Conservation (phyloP, 2,113 vertebrate species). For the Morone saxatilis region DNA sequence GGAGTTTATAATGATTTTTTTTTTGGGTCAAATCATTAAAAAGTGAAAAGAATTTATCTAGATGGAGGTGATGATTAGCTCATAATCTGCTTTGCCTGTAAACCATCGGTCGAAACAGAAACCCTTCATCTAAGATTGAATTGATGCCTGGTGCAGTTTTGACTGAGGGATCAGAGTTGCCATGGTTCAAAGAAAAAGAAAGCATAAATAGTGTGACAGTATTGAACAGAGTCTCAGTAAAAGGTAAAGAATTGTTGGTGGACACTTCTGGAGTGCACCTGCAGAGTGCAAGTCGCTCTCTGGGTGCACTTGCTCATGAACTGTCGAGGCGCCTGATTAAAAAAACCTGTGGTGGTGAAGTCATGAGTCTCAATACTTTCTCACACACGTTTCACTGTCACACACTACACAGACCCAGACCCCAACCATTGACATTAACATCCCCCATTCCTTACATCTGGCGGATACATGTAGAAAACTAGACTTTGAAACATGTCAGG, state of each 20-base stretch:
- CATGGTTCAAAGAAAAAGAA: slow-evolving; percentile 20
- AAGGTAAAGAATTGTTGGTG: slow-evolving; percentile 37
- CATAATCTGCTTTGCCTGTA: slow-evolving; percentile 11
- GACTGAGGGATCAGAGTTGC: slow-evolving; percentile 69
- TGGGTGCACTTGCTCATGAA: slow-evolving; percentile 28
- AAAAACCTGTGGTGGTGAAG: slow-evolving; percentile 39
- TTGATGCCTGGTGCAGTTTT: slow-evolving; percentile 39
- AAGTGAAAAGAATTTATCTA: slow-evolving; percentile 2
- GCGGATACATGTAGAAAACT: slow-evolving; percentile 68
- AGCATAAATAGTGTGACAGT: slow-evolving; percentile 26
- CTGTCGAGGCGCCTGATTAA: slow-evolving; percentile 23
- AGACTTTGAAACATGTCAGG: slow-evolving; percentile 61
- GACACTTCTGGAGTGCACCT: slow-evolving; percentile 33
- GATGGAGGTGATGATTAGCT: slow-evolving; percentile 37
- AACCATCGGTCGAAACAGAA: slow-evolving; percentile 11
- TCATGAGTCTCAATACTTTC: slow-evolving; percentile 47
- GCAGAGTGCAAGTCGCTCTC: slow-evolving; percentile 78
- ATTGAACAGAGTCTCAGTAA: slow-evolving; percentile 47
- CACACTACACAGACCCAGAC: slow-evolving; percentile 68
- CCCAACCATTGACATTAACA: slow-evolving; percentile 57
- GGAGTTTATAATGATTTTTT: background rate
- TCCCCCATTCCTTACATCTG: slow-evolving; percentile 48
- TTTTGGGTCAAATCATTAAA: slow-evolving; percentile 29
- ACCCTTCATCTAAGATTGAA: slow-evolving; percentile 3
- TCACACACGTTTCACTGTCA: slow-evolving; percentile 66